Evolutionary conservation across 2,113 vertebrate genomes (phyloP), one percentile per base, ranked within the genome.

Genomic region (Furnarius figulus): DNA sequence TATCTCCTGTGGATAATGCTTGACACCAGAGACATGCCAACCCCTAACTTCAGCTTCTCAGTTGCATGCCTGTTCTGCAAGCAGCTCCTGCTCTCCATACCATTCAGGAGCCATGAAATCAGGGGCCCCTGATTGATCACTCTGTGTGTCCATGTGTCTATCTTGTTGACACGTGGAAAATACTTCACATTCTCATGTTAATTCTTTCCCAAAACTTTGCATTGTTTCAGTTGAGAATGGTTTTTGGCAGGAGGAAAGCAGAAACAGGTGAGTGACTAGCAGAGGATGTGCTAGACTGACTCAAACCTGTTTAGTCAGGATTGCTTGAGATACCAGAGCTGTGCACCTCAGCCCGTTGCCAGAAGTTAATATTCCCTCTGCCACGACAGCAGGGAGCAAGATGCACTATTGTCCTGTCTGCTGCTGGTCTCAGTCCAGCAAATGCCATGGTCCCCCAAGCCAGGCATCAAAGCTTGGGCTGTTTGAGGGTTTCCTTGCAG

Each of bases 321-420:
- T 47, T 44, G 44, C 55, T 90, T 52, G 24, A 79, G 39, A 30
- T 47, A 33, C 25, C 53, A 86, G 62, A 68, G 47, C 23, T 61
- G 49, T 35, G 33, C 44, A 30, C 20, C 53, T 55, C 24, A 61
- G 21, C 67, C 56, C 21, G 3, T 77, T 15, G 22, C n/a, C 65
- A 91, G 24, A 66, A 77, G 22, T 66, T 56, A 49, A 56, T 0
- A 0, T 81, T 67, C n/a, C 61, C 35, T 67, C 39, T 55, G 66
- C 58, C 4, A 2, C 0, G 0, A 30, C 39, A 35, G 10, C 47
- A 50, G 28, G 52, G 59, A 87, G 12, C 3, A 3, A 42, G 30
- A 44, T 65, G 39, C 67, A 44, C 50, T 2, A 0, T 1, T 55
- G 52, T 68, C 24, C 58, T 6, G 2, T 7, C 24, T 83, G 62